A percentile compares a stretch with the other conserved stretches of the same genome.
Conservation (phyloP, 2,113 vertebrate genomes). For the Rhinichthys klamathensis region DNA sequence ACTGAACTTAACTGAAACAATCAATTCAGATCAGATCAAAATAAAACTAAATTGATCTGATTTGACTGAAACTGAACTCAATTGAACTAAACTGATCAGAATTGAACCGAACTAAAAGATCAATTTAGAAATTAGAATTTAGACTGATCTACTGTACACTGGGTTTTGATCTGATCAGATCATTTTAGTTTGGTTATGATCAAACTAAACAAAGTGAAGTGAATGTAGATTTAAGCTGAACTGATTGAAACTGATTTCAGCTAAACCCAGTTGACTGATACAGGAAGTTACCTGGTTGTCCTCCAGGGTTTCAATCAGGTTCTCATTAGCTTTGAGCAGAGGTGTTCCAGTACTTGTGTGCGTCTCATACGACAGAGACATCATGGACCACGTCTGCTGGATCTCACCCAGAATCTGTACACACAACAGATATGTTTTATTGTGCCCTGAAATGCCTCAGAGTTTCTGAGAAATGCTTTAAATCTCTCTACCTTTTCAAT, state of each 20-base stretch:
- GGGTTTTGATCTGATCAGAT: neutral
- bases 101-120: neutral
- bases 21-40: neutral
- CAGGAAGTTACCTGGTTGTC: conserved; percentile 72
- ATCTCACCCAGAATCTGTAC: conserved; percentile 75
- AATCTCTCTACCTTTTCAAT: conserved; percentile 71
- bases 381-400: conserved; percentile 73
- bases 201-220: neutral
- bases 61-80: neutral
- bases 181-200: neutral
- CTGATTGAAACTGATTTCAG: neutral
- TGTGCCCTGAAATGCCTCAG: neutral
- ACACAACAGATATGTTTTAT: neutral
- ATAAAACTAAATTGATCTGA: neutral
- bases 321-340: conserved; percentile 79
- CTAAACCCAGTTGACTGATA: neutral
- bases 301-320: conserved; percentile 80
- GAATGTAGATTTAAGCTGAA: neutral
- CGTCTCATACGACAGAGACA: conserved; percentile 73
- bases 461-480: neutral
- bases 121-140: neutral
- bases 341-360: conserved; percentile 67
- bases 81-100: neutral
- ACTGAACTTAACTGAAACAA: neutral
- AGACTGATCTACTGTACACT: neutral